Evolutionary conservation across 1,140 invertebrate genomes (phyloP), one percentile per base, ranked within the genome.

Genomic region (Hetaerina americana): DNA sequence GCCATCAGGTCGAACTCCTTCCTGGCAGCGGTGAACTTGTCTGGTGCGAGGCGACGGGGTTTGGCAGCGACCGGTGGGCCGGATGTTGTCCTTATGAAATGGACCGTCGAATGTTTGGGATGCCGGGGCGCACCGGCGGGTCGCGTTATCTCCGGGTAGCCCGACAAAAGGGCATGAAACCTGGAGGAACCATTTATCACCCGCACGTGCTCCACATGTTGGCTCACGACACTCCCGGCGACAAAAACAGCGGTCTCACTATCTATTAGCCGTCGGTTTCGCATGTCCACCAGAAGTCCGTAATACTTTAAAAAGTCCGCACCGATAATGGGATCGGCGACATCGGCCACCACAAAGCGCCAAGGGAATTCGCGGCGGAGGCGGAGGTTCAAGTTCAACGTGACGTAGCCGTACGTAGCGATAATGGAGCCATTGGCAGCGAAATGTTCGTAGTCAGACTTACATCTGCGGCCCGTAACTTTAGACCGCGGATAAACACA

Each of bases 281-380:
- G 72, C 0, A 76, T 12, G 69, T 77, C 74, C 0, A 75, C 66
- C 5, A 75, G 1, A 27, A 76, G 25, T 0, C 68, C 69, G 29
- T 74, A 75, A 26, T 70, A 78, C 69, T 68, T 12, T 3, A 76
- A 68, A 31, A 84, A 81, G 74, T 84, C 81, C 0, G 79, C 78
- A 6, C 82, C 80, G 5, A 83, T 77, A 18, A 81, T 81, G 1
- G 80, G 78, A 26, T 72, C 74, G 0, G 74, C 67, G 5, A 83
- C 77, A 68, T 82, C 78, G 0, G 81, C 81, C 0, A 84, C 71
- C 2, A 78, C 76, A 71, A 84, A 83, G 0, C 68, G 72, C 81
- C 81, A 83, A 12, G n/a, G 27, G 40, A 81, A 79, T 5, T 72
- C 71, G 28, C 80, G 74, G 26, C 78, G 70, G 26, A 82, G 73